Evolutionary conservation across 2,113 vertebrate genomes (phyloP).

Genomic region (Plecturocebus donacophilus): DNA sequence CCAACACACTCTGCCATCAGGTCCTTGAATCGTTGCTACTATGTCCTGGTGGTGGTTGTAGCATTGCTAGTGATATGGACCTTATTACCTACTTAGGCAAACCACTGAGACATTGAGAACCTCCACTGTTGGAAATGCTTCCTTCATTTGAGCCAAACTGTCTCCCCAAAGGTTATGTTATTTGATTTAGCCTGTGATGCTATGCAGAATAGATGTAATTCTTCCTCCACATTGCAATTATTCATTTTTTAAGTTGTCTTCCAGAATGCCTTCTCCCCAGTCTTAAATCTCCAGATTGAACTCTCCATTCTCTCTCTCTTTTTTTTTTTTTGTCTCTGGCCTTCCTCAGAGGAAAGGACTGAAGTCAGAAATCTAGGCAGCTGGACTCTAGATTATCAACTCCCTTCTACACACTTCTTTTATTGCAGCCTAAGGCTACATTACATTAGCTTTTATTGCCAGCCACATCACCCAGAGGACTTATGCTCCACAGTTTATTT

Average conservation of each 20-base stretch:
- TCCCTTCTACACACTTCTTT: conserved; percentile 44
- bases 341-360: background rate
- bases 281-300: background rate
- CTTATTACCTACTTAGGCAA: background rate
- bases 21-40: background rate
- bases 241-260: background rate
- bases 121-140: background rate
- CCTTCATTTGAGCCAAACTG: background rate
- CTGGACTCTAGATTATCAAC: background rate
- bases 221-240: background rate
- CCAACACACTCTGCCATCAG: accelerated
- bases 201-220: background rate
- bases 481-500: conserved; percentile 47
- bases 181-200: background rate
- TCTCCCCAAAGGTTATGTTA: background rate
- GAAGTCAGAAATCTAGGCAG: background rate
- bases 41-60: background rate
- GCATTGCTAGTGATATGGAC: accelerated
- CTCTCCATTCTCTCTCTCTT: background rate
- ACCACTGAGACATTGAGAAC: background rate
- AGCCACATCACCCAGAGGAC: conserved; percentile 72
- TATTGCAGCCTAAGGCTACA: conserved; percentile 61
- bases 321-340: background rate
- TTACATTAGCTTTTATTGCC: conserved; percentile 73
- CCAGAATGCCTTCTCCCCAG: background rate